Percentiles rank a stretch among this genome's conserved stretches.
Evolutionary conservation across 2,797 vertebrate genomes (phyloP).

Genomic region (Zenarchopterus dispar): DNA sequence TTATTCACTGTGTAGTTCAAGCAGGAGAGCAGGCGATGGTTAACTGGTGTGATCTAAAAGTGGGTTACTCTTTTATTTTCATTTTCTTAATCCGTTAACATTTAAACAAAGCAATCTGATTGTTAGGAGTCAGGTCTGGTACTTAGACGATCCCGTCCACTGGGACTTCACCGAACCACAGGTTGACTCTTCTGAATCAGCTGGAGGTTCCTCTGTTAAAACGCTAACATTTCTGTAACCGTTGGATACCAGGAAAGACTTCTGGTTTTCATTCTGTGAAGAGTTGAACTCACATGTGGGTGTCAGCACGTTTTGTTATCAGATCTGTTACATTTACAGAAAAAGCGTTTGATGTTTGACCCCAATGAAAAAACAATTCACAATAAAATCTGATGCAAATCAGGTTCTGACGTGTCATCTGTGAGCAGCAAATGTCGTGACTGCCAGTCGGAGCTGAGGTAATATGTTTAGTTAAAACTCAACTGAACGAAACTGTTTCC

Average conservation of each 20-base stretch:
- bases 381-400: conserved; percentile 71
- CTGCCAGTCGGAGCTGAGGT: no score
- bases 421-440: no score
- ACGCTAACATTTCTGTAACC: conserved; percentile 49
- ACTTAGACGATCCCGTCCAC: conserved; percentile 11
- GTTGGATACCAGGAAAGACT: conserved; percentile 38
- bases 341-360: conserved; percentile 47
- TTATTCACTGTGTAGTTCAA: conserved; percentile 67
- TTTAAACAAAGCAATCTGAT: conserved; percentile 34
- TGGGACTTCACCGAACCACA: conserved; percentile 43
- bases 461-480: no score
- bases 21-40: conserved; percentile 28
- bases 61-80: conserved; percentile 33
- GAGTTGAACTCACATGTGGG: conserved; percentile 24
- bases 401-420: background rate
- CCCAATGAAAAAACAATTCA: conserved; percentile 55
- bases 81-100: conserved; percentile 59
- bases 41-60: conserved; percentile 17
- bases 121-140: conserved; percentile 32
- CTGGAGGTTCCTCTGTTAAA: conserved; percentile 31
- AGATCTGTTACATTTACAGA: conserved; percentile 47
- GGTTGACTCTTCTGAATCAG: conserved; percentile 42
- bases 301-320: conserved; percentile 48
- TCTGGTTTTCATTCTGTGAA: conserved; percentile 32
- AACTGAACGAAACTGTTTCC: background rate